These are phyloP conservation scores for Cotesia congregata DNA, from an alignment of 2,888 invertebrate species.

Conservation along the genomic window DNA sequence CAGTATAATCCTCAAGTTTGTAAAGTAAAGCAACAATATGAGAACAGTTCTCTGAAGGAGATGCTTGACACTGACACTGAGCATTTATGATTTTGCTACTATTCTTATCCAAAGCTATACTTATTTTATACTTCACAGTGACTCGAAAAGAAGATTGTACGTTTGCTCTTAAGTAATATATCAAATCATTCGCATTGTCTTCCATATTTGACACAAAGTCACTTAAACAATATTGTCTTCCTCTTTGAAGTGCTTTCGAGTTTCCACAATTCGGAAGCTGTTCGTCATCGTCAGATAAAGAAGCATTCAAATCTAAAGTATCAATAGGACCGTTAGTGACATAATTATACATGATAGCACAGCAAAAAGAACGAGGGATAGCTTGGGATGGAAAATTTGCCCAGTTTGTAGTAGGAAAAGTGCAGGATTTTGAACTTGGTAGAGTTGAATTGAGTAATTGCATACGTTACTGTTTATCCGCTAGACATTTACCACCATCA, in stretches of 20 bases:
- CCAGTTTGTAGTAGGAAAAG: conserved; percentile 2
- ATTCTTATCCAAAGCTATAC: conserved; percentile 15
- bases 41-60: conserved; percentile 34
- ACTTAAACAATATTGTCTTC: conserved; percentile 30
- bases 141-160: conserved; percentile 23
- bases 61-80: conserved; percentile 35
- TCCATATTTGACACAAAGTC: conserved; percentile 22
- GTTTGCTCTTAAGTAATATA: conserved; percentile 16
- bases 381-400: conserved; percentile 16
- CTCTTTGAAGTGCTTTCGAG: conserved; percentile 31
- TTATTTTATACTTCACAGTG: conserved; percentile 2
- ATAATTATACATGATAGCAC: conserved; percentile 26
- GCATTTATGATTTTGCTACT: conserved; percentile 26
- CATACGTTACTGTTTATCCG: conserved; percentile 21
- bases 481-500: conserved; percentile 30
- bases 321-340: neutral
- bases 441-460: neutral
- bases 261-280: conserved; percentile 34
- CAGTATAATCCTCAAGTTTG: conserved; percentile 35
- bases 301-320: neutral
- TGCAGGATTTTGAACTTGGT: no score
- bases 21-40: conserved; percentile 36
- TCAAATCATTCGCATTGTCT: conserved; percentile 5
- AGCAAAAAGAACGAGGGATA: conserved; percentile 33
- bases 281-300: conserved; percentile 15